Percentiles rank a stretch among this genome's conserved stretches.
These are phyloP conservation scores for Eupithecia subfuscata DNA, from an alignment of 2,888 invertebrate species.

Conservation along the genomic window DNA sequence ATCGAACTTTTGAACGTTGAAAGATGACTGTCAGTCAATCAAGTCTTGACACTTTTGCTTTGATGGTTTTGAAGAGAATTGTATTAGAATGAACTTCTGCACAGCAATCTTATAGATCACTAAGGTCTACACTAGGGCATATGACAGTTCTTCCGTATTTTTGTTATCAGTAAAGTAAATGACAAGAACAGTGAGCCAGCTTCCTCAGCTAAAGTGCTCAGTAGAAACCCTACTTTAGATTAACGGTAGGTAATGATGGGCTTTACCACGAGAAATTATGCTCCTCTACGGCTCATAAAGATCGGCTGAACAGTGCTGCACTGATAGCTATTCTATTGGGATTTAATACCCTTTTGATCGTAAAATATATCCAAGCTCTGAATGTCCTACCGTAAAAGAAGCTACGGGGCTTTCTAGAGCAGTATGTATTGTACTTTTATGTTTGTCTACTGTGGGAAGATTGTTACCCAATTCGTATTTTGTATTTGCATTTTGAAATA, in stretches of 20 bases:
- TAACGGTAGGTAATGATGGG: constrained; percentile 58
- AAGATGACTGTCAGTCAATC: neutral
- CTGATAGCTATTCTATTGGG: constrained; percentile 31
- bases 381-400: constrained; percentile 1
- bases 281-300: constrained; percentile 34
- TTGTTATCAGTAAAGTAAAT: neutral
- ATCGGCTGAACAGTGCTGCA: constrained; percentile 28
- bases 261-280: constrained; percentile 41
- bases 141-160: neutral
- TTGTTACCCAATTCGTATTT: neutral
- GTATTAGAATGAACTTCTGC: neutral
- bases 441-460: constrained; percentile 1
- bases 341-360: constrained; percentile 28
- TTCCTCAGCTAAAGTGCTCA: constrained; percentile 16
- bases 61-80: neutral
- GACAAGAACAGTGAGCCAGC: constrained; percentile 14
- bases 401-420: constrained; percentile 9
- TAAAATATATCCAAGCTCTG: constrained; percentile 28
- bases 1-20: neutral
- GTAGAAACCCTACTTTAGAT: constrained; percentile 45
- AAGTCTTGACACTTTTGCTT: neutral
- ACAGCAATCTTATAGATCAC: neutral
- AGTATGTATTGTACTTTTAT: neutral
- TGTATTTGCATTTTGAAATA: neutral
- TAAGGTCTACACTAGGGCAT: neutral